Base-by-base conservation (phyloP, 2,888 invertebrate genomes). In the Lochmaea crataegi region DNA sequence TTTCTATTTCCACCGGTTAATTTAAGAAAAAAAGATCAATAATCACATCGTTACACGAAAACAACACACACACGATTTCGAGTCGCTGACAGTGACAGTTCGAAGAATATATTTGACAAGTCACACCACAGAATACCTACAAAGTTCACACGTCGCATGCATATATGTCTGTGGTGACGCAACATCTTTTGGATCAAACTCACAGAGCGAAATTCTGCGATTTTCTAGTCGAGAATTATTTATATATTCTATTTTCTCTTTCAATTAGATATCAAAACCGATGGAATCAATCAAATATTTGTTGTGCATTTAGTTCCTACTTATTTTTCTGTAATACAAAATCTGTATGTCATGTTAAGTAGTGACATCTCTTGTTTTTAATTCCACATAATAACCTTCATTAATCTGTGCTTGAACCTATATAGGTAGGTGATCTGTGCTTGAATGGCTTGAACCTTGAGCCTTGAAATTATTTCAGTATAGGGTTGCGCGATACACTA, bases 1-100 rank as follows among this genome's bases (percentile, higher is more conserved):
- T 74, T 65, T 58, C 68, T 68, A 71, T 65, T 65, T 71, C 58
- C 73, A 73, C 68, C 69, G 70, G 70, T 70, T 64, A 65, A 68
- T 65, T 61, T 60, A 58, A 61, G 65, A 65, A 69, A 73, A n/a
- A 73, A 58, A 65, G 61, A 60, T 73, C 73, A 73, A 73, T 69
- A 73, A 65, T 73, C 65, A 73, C 73, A 73, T 73, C 69, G 69
- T 73, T 65, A 69, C 73, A 56, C 69, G 65, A 69, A 69, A 73
- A 73, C 68, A 72, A 68, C 68, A 72, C 68, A 68, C 71, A 71
- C 71, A 67, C 72, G 70, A 65, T 22, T 56, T 70, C 18, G 16
- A 11, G 18, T 41, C 22, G 41, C 16, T 57, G 41, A 53, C 53
- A 65, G 53, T 64, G 64, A 57, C 64, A 64, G 26, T 41, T 45